Evolutionary conservation across 64 coral and sea anemone genomes (phyloP).

Genomic region (Hydrozoanthus tunicans): DNA sequence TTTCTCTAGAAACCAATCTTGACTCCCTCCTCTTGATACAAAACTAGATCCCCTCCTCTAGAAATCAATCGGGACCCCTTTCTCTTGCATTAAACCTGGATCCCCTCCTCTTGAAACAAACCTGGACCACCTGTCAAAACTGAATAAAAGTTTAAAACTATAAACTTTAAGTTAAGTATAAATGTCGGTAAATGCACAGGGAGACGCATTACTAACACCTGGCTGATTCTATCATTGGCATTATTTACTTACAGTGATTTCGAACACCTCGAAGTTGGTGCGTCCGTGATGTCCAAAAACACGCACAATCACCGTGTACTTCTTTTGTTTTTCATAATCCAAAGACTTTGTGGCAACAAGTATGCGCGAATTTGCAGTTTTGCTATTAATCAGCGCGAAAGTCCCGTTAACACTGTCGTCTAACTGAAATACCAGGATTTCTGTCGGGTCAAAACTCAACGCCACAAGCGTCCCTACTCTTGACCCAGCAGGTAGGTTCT

Average conservation of each 20-base stretch:
- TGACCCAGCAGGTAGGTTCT: constrained; percentile 67
- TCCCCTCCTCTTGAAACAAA: too few species aligned
- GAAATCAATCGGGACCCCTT: too few species aligned
- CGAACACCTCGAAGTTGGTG: constrained; percentile 74
- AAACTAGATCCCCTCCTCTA: too few species aligned
- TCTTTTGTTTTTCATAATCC: constrained; percentile 66
- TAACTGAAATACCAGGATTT: constrained; percentile 60
- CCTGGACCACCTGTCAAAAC: too few species aligned
- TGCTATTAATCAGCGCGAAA: constrained; percentile 65
- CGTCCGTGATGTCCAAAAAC: constrained; percentile 68
- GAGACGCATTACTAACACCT: too few species aligned
- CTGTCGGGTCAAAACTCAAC: constrained; percentile 41
- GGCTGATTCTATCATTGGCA: background rate
- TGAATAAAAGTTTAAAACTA: too few species aligned
- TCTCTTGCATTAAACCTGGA: too few species aligned
- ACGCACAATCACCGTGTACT: constrained; percentile 65
- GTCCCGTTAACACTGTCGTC: constrained; percentile 72
- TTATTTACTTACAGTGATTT: constrained; percentile 61
- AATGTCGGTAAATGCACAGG: too few species aligned
- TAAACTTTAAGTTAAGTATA: too few species aligned
- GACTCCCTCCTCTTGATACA: too few species aligned
- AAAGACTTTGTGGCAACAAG: constrained; percentile 65
- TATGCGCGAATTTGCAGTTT: constrained; percentile 42
- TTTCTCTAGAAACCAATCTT: too few species aligned
- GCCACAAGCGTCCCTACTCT: constrained; percentile 63